These are phyloP conservation scores for Euglossa dilemma DNA, from an alignment of 1,140 invertebrate genomes.

Conservation along the genomic window DNA sequence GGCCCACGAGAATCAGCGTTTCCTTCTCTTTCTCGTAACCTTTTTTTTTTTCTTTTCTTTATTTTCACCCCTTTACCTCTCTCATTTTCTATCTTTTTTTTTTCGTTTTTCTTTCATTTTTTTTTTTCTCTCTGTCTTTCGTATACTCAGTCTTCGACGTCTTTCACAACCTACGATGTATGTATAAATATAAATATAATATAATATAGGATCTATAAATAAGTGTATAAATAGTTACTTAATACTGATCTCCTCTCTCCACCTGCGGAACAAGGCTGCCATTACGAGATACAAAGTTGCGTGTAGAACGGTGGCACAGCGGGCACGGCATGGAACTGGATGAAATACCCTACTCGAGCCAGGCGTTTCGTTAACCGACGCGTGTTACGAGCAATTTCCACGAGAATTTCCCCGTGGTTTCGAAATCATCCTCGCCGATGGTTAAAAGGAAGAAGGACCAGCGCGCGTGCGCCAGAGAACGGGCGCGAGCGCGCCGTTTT, in stretches of 20 bases:
- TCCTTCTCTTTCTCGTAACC: neutral
- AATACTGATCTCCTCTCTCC: conserved; percentile 45
- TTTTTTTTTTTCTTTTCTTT: neutral
- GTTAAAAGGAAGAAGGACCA: neutral
- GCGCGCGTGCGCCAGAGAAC: too few relatives aligned
- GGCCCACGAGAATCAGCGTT: conserved; percentile 68
- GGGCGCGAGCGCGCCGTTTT: neutral
- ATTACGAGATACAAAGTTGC: conserved; percentile 36
- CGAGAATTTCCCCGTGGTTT: neutral
- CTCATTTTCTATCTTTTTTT: neutral
- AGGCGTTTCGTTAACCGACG: neutral
- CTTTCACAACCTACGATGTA: conserved; percentile 73
- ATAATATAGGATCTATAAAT: conserved; percentile 52
- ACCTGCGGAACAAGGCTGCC: conserved; percentile 26
- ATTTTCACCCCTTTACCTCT: neutral
- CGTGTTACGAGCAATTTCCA: neutral
- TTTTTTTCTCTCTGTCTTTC: conserved; percentile 42
- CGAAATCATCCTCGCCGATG: neutral
- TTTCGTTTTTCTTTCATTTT: neutral
- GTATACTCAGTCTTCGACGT: conserved; percentile 78
- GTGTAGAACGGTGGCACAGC: neutral
- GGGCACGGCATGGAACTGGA: conserved; percentile 40
- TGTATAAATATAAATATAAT: conserved; percentile 48
- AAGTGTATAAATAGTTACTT: conserved; percentile 56
- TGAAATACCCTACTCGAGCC: neutral